Percentiles rank a stretch among this genome's conserved stretches.
Evolutionary conservation across 2,888 invertebrate species (phyloP).

Genomic region (Mylabris sibirica): DNA sequence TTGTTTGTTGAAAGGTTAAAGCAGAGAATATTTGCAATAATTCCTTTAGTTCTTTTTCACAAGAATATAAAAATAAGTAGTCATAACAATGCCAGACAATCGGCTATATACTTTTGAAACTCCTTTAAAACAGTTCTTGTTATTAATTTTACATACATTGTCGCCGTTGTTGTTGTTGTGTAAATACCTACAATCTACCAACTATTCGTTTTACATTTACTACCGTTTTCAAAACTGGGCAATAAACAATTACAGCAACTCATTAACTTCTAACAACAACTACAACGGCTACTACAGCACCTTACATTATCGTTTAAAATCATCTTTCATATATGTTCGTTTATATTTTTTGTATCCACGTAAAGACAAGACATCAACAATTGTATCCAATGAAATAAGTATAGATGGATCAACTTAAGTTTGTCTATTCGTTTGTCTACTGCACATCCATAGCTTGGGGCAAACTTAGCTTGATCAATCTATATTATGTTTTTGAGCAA

Average conservation of each 20-base stretch:
- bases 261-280: slow-evolving; percentile 24
- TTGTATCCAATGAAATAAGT: slow-evolving; percentile 23
- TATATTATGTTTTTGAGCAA: slow-evolving; percentile 24
- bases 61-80: slow-evolving; percentile 2
- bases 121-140: slow-evolving; percentile 9
- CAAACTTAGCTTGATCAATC: no score
- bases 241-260: slow-evolving; percentile 7
- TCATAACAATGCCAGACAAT: slow-evolving; percentile 7
- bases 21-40: not conserved
- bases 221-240: not conserved
- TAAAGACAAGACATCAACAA: not conserved
- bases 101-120: slow-evolving; percentile 12
- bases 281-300: not conserved
- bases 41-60: not conserved
- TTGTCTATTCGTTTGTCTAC: no score
- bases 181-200: not conserved
- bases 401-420: no score
- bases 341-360: not conserved
- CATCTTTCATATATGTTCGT: not conserved
- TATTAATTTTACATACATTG: slow-evolving; percentile 12
- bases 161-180: not conserved
- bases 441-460: no score
- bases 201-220: not conserved
- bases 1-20: slow-evolving; percentile 2
- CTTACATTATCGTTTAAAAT: not conserved